These are phyloP conservation scores for Latrodectus hesperus DNA, from an alignment of 2,888 invertebrate species.

Conservation along the genomic window DNA sequence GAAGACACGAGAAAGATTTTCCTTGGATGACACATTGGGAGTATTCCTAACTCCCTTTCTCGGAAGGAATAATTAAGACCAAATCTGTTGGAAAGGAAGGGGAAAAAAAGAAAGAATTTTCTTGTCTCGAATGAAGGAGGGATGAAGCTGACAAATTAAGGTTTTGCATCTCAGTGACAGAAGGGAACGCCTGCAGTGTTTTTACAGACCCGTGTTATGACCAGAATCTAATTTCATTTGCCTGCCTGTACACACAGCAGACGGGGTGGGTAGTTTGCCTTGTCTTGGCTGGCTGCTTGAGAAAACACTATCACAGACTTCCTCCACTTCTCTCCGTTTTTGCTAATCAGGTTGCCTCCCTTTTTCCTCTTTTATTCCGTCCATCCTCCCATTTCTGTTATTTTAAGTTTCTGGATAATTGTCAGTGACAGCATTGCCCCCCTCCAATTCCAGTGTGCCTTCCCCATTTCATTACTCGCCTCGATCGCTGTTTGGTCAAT, in stretches of 20 bases:
- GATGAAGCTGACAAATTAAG: slow-evolving; percentile 65
- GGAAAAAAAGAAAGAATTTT: slow-evolving; percentile 46
- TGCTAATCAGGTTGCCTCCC: slow-evolving; percentile 63
- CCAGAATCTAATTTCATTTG: slow-evolving; percentile 69
- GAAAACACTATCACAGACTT: slow-evolving; percentile 64
- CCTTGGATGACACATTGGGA: slow-evolving; percentile 7
- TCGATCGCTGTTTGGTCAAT: slow-evolving; percentile 22
- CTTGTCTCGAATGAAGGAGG: slow-evolving; percentile 37
- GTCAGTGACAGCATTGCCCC: slow-evolving; percentile 45
- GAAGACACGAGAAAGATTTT: slow-evolving; percentile 46
- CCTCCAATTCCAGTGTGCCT: neutral
- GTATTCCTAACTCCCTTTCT: neutral
- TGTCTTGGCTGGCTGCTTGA: slow-evolving; percentile 64
- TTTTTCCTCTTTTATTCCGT: slow-evolving; percentile 47
- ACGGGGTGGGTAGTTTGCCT: slow-evolving; percentile 39
- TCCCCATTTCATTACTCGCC: slow-evolving; percentile 16
- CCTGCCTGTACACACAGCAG: slow-evolving; percentile 51
- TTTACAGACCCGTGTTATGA: slow-evolving; percentile 68
- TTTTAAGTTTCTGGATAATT: slow-evolving; percentile 69
- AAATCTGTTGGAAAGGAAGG: slow-evolving; percentile 49
- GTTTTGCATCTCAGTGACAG: slow-evolving; percentile 66
- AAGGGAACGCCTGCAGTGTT: slow-evolving; percentile 66
- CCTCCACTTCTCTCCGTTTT: slow-evolving; percentile 42
- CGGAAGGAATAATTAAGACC: slow-evolving; percentile 65
- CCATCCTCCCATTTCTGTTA: slow-evolving; percentile 63